phyloP scores from a whole-genome alignment of 2,888 invertebrate genomes.

The Lithophane leautieri region DNA sequence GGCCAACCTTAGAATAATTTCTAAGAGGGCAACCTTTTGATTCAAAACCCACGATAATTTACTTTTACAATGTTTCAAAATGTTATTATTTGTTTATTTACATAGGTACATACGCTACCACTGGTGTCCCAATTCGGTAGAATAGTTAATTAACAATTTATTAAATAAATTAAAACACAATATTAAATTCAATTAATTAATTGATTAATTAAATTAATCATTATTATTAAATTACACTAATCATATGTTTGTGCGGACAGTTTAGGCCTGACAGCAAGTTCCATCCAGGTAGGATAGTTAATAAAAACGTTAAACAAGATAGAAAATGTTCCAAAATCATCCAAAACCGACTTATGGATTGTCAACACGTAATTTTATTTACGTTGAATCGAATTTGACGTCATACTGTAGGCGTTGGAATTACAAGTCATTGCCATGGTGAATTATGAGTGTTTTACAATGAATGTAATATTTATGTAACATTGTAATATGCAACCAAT shows the following conservation, averaged over 20 bases:
- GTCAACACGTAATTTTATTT: constrained; percentile 20
- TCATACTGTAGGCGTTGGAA: constrained; percentile 25
- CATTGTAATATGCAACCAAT: constrained; percentile 4
- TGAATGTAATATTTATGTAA: constrained; percentile 27
- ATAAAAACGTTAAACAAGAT: background rate
- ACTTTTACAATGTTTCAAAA: background rate
- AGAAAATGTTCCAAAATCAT: background rate
- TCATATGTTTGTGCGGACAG: background rate
- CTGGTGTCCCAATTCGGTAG: no score
- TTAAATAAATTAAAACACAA: no score
- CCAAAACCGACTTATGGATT: background rate
- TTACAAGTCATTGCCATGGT: constrained; percentile 27
- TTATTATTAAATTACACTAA: background rate
- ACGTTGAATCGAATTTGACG: constrained; percentile 11
- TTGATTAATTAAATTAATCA: no score
- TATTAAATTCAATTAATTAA: no score
- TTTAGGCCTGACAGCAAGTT: background rate
- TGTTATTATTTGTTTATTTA: no score
- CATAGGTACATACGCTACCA: no score
- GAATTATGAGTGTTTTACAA: constrained; percentile 28
- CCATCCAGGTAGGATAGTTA: background rate
- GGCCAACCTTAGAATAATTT: no score
- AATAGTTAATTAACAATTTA: no score
- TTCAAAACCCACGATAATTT: background rate
- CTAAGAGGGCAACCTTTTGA: background rate